These are phyloP conservation scores for Tetrax tetrax DNA, from an alignment of 2,113 vertebrate species.

Conservation along the genomic window DNA sequence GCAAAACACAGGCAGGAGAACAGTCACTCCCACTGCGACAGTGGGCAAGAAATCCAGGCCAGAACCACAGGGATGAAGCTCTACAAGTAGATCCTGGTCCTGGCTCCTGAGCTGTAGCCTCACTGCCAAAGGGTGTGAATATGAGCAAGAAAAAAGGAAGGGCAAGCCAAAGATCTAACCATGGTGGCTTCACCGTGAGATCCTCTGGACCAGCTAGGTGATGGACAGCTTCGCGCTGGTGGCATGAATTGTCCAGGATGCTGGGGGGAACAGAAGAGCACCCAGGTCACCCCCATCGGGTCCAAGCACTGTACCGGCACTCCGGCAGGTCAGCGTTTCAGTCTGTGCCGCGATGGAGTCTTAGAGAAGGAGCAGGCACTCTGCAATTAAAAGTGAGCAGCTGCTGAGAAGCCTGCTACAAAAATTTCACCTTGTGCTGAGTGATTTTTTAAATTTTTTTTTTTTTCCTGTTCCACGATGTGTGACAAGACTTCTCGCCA, in stretches of 20 bases:
- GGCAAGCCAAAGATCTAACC: neutral
- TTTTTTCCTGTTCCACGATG: neutral
- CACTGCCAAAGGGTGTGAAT: accelerated
- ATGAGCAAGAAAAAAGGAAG: neutral
- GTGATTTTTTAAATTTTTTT: neutral
- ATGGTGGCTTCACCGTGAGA: neutral
- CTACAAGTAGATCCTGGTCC: neutral
- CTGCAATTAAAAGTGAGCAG: neutral
- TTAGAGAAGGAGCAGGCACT: neutral
- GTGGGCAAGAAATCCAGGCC: neutral
- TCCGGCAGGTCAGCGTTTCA: neutral
- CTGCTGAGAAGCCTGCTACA: neutral
- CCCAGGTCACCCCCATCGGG: accelerated
- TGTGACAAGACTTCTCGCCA: neutral
- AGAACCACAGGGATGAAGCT: neutral
- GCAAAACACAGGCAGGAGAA: neutral
- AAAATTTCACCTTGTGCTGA: neutral
- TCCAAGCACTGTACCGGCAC: accelerated
- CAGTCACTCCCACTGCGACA: accelerated
- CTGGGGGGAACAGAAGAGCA: neutral
- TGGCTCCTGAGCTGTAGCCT: neutral
- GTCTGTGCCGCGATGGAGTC: neutral
- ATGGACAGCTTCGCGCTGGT: neutral
- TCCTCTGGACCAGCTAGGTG: too few species aligned
- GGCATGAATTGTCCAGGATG: neutral